phyloP scores from a whole-genome alignment of 2,113 vertebrate species.

The Callorhinus ursinus region DNA sequence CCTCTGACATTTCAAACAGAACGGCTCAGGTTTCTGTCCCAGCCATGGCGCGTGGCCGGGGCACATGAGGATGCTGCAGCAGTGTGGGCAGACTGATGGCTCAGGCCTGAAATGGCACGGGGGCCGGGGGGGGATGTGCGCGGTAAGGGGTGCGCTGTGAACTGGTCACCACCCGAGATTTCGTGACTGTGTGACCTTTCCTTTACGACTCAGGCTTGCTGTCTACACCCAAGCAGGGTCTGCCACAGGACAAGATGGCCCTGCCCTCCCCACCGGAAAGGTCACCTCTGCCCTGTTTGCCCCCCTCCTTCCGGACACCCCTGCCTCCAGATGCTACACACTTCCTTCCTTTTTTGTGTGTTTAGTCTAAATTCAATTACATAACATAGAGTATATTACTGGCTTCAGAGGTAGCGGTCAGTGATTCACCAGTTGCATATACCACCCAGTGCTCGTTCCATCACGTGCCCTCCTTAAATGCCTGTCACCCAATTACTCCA shows the following conservation, averaged over 20 bases:
- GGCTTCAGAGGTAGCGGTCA: neutral
- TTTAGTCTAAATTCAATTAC: neutral
- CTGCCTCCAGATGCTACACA: neutral
- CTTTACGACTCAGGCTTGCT: neutral
- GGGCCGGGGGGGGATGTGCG: too few species aligned
- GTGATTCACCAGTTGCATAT: neutral
- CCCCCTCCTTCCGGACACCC: too few species aligned
- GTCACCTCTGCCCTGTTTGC: neutral
- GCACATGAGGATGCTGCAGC: neutral
- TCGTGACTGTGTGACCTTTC: neutral
- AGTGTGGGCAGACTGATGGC: fast-evolving
- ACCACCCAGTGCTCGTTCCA: too few species aligned
- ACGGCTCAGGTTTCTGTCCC: neutral
- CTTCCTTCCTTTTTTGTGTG: neutral
- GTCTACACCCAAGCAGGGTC: neutral
- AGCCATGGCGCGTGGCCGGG: neutral
- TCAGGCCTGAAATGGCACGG: neutral
- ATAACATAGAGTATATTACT: neutral
- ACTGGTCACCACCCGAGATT: neutral
- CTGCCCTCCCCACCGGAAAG: neutral
- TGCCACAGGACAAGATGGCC: too few species aligned
- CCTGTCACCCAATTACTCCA: neutral
- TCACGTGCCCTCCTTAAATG: neutral
- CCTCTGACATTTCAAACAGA: neutral
- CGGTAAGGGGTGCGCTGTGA: neutral